phyloP scores from a whole-genome alignment of 2,888 invertebrate species.

The Tenthredo livida region DNA sequence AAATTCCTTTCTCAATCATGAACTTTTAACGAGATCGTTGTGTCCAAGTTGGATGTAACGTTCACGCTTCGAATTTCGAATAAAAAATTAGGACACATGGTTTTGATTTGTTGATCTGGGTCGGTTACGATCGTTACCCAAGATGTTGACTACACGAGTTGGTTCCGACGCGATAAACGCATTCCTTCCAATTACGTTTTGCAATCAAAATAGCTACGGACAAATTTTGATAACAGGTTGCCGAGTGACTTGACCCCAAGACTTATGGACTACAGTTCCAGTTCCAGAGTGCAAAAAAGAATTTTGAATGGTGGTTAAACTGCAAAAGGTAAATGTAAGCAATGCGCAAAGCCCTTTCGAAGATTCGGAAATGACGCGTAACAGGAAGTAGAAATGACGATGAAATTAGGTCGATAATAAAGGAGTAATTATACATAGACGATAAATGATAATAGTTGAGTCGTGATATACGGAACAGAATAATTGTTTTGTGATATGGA shows the following conservation, averaged over 20 bases:
- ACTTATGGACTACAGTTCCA: background rate
- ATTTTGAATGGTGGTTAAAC: background rate
- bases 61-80: background rate
- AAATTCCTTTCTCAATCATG: background rate
- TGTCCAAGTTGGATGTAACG: constrained; percentile 10
- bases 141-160: background rate
- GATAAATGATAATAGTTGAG: constrained; percentile 38
- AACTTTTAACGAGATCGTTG: background rate
- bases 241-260: background rate
- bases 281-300: background rate
- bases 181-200: constrained; percentile 21
- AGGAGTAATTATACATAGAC: constrained; percentile 34
- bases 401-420: constrained; percentile 34
- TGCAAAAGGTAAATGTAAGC: constrained; percentile 21
- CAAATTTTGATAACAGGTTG: constrained; percentile 6
- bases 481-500: constrained; percentile 70
- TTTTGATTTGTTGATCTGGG: constrained; percentile 7
- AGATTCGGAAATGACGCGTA: background rate
- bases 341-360: background rate
- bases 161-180: background rate
- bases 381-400: constrained; percentile 9
- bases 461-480: constrained; percentile 67
- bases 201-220: background rate
- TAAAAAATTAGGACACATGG: background rate
- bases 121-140: constrained; percentile 8